Conservation (phyloP, 2,888 invertebrate genomes). For the Drosophila paranaensis region DNA sequence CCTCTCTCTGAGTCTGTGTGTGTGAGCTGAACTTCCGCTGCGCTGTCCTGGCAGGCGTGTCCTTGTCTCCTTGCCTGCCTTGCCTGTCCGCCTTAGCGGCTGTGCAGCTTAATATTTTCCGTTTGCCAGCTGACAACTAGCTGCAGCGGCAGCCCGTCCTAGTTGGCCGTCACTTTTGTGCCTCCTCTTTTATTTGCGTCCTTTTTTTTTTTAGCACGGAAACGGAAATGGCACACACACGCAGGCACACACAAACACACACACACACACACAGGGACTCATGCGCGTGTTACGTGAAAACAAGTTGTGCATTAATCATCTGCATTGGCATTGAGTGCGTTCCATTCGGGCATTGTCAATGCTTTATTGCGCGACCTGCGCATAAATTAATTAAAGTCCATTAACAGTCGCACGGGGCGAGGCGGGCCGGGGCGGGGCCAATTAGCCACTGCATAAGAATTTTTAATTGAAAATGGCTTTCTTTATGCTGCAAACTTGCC, state of each 20-base stretch:
- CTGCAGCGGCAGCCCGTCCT: constrained; percentile 41
- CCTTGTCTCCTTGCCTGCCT: constrained; percentile 27
- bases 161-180: constrained; percentile 50
- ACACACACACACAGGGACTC: constrained; percentile 17
- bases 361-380: not conserved
- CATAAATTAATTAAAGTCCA: constrained; percentile 27
- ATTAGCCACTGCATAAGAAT: not conserved
- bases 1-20: not conserved
- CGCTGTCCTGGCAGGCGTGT: constrained; percentile 36
- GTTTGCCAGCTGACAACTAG: constrained; percentile 55
- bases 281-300: constrained; percentile 8
- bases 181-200: constrained; percentile 10
- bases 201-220: constrained; percentile 42
- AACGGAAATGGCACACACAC: constrained; percentile 58
- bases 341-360: constrained; percentile 3
- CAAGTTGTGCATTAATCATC: constrained; percentile 27
- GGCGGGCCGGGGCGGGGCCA: not conserved
- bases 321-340: constrained; percentile 30
- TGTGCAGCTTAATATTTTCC: constrained; percentile 69
- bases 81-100: constrained; percentile 50
- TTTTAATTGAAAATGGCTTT: not conserved
- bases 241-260: constrained; percentile 22
- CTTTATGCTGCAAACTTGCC: not conserved
- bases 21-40: constrained; percentile 54
- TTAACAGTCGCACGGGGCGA: not conserved